phyloP scores from a whole-genome alignment of 2,797 vertebrate genomes.

The Lates japonicus region DNA sequence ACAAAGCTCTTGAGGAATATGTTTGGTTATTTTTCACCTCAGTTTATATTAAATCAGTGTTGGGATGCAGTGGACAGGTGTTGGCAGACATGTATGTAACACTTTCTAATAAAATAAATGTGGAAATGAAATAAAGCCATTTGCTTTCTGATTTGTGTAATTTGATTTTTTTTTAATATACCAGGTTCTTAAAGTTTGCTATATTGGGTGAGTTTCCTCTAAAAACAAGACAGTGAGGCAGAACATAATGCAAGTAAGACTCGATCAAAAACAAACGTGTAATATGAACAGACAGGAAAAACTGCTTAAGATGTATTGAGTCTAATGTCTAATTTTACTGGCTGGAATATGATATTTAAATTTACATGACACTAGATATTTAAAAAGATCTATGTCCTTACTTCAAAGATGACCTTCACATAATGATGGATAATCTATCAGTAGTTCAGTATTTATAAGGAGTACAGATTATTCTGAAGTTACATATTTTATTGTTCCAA shows the following conservation, averaged over 20 bases:
- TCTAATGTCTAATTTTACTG: no score
- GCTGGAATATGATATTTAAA: no score
- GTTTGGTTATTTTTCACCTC: constrained; percentile 74
- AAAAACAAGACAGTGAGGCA: neutral
- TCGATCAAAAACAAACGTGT: neutral
- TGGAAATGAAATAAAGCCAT: constrained; percentile 55
- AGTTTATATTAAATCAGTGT: constrained; percentile 74
- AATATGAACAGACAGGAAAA: neutral
- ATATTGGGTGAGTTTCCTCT: neutral
- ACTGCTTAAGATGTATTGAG: neutral
- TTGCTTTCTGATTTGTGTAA: constrained; percentile 29
- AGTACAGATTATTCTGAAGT: neutral
- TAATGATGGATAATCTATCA: neutral
- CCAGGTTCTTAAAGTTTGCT: neutral
- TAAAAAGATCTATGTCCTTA: neutral
- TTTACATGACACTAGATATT: no score
- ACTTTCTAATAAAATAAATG: constrained; percentile 80
- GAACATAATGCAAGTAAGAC: neutral
- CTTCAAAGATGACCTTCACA: neutral
- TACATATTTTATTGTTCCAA: neutral
- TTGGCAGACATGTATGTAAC: constrained; percentile 80
- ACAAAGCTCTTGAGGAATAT: constrained; percentile 49
- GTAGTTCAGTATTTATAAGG: neutral
- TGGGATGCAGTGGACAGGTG: constrained; percentile 71
- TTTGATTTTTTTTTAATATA: neutral